Evolutionary conservation across 2,113 vertebrate species (phyloP).

Genomic region (Channa argus): DNA sequence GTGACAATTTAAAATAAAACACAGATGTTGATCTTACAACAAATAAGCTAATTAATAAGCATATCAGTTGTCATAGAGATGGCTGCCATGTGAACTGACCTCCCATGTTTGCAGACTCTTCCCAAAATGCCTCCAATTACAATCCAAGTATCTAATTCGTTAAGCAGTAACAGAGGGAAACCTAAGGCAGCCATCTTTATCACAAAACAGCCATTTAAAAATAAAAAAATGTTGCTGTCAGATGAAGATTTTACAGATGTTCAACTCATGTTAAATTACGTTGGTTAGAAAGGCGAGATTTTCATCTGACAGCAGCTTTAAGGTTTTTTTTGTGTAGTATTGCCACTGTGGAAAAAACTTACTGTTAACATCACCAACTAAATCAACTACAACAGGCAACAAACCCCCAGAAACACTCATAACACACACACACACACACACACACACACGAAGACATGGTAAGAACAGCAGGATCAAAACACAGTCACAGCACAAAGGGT

Average conservation of each 20-base stretch:
- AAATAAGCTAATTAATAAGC: background rate
- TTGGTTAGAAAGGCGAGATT: background rate
- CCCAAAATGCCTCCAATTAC: no score
- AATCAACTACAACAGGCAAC: slow-evolving; percentile 4
- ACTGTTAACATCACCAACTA: background rate
- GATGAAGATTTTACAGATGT: slow-evolving; percentile 7
- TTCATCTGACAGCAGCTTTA: slow-evolving; percentile 28
- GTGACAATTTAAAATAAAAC: background rate
- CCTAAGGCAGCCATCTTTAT: slow-evolving; percentile 39
- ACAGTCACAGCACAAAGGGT: slow-evolving; percentile 43
- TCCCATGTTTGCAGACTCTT: background rate
- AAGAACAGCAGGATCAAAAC: slow-evolving; percentile 57
- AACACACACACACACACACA: slow-evolving; percentile 20
- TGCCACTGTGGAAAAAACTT: background rate
- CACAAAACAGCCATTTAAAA: background rate
- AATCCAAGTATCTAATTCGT: no score
- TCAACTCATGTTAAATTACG: background rate
- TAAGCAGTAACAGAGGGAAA: background rate
- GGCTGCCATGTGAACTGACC: background rate
- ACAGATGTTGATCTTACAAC: background rate
- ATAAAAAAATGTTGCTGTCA: background rate
- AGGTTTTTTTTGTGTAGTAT: background rate
- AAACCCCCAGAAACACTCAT: background rate
- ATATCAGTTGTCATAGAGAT: slow-evolving; percentile 10
- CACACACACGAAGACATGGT: slow-evolving; percentile 18